Percentiles rank a stretch among this genome's conserved stretches.
These are phyloP conservation scores for Diadegma fenestrale DNA, from an alignment of 2,888 invertebrate genomes.

Conservation along the genomic window DNA sequence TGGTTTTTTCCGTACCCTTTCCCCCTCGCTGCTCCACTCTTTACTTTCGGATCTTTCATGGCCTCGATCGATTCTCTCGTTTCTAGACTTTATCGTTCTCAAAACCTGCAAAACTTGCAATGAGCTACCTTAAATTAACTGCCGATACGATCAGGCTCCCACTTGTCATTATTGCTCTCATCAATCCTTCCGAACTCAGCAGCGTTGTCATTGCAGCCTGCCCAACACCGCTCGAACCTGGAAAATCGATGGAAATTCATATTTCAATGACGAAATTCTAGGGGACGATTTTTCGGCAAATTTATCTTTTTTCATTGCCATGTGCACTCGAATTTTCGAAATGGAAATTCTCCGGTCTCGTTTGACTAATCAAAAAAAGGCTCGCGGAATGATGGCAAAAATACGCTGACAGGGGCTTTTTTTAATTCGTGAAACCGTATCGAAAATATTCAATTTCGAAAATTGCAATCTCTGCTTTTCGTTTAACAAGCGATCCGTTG, in stretches of 20 bases:
- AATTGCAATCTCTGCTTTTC: too few species aligned
- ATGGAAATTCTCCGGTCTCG: too few species aligned
- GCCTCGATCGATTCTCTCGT: constrained; percentile 41
- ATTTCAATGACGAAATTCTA: background rate
- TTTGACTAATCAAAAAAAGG: too few species aligned
- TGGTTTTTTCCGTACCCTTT: constrained; percentile 26
- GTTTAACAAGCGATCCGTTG: too few species aligned
- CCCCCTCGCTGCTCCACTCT: background rate
- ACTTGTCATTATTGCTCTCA: constrained; percentile 48
- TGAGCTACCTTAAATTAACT: constrained; percentile 62
- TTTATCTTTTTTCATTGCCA: background rate
- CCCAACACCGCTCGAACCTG: constrained; percentile 56
- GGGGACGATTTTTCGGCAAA: background rate
- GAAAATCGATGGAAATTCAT: background rate
- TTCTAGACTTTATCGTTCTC: constrained; percentile 37
- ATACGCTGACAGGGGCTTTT: too few species aligned
- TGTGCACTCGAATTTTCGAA: too few species aligned
- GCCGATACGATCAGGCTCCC: constrained; percentile 37
- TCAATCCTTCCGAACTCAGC: constrained; percentile 39
- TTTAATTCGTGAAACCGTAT: too few species aligned
- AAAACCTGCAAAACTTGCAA: constrained; percentile 24
- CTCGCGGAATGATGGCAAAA: too few species aligned
- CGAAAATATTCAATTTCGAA: too few species aligned
- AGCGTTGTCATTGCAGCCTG: constrained; percentile 24
- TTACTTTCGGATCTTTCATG: background rate